A percentile compares a stretch with the other conserved stretches of the same genome.
Evolutionary conservation across 2,797 vertebrate genomes (phyloP).

Genomic region (Avahi laniger): DNA sequence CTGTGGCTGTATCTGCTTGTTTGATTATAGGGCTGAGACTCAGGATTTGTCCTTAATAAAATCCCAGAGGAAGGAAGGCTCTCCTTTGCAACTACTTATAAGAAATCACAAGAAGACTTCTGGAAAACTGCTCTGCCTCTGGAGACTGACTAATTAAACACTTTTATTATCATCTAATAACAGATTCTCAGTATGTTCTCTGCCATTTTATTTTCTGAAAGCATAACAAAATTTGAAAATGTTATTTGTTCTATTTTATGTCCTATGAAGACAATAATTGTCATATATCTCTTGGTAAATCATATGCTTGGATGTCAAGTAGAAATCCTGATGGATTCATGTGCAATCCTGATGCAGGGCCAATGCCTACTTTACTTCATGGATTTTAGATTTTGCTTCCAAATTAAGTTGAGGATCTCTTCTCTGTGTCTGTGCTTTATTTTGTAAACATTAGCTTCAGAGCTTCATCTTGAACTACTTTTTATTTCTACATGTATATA

Average conservation of each 20-base stretch:
- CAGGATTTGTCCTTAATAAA: slow-evolving; percentile 55
- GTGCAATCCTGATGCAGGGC: slow-evolving; percentile 18
- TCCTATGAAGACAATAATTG: neutral
- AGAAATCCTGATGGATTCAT: slow-evolving; percentile 27
- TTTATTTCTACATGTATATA: neutral
- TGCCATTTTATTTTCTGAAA: slow-evolving; percentile 51
- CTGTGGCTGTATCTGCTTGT: neutral
- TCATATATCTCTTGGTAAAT: neutral
- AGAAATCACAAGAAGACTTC: neutral
- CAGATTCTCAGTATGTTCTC: neutral
- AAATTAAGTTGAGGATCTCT: neutral
- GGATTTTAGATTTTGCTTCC: slow-evolving; percentile 25
- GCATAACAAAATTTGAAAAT: slow-evolving; percentile 42
- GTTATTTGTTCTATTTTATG: neutral
- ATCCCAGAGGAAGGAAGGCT: neutral
- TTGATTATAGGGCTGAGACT: neutral
- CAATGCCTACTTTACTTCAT: neutral
- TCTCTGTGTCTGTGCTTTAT: neutral
- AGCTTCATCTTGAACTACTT: slow-evolving; percentile 11
- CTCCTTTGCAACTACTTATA: neutral
- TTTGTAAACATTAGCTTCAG: slow-evolving; percentile 51
- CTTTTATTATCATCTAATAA: slow-evolving; percentile 53
- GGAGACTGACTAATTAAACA: slow-evolving; percentile 41
- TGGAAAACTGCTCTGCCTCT: neutral
- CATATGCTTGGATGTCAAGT: neutral